Conservation (phyloP, 2,888 invertebrate genomes). For the Parascotia fuliginaria region DNA sequence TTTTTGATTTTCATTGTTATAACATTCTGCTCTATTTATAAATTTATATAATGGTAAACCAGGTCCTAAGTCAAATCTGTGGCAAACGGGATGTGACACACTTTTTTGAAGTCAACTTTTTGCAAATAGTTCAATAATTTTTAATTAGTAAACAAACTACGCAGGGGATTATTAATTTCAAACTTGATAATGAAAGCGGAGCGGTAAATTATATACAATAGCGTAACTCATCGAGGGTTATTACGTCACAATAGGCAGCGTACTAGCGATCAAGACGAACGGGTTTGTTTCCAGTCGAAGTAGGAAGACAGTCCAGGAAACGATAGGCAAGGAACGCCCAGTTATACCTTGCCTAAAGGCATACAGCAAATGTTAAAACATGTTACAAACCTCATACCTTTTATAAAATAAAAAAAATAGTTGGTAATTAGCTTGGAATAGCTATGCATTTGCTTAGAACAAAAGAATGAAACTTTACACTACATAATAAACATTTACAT, state of each 20-base stretch:
- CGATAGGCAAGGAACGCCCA: constrained; percentile 38
- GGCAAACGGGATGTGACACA: constrained; percentile 56
- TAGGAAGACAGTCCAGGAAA: constrained; percentile 64
- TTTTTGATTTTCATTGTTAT: constrained; percentile 6
- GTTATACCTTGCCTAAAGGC: constrained; percentile 34
- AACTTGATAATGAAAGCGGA: constrained; percentile 11
- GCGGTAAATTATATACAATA: constrained; percentile 11
- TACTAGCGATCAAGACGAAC: constrained; percentile 42
- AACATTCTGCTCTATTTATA: constrained; percentile 21
- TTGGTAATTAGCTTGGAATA: not conserved
- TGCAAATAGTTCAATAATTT: constrained; percentile 17
- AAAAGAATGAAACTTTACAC: too few relatives aligned
- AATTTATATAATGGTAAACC: constrained; percentile 39
- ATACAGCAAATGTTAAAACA: constrained; percentile 1
- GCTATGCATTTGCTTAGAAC: not conserved
- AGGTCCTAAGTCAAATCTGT: constrained; percentile 33
- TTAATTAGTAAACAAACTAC: not conserved
- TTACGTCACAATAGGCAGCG: constrained; percentile 66
- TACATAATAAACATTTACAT: not conserved
- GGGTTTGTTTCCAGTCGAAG: constrained; percentile 51
- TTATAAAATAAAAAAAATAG: not conserved
- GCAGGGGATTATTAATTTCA: not conserved
- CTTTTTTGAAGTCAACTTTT: constrained; percentile 79
- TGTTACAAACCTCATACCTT: not conserved
- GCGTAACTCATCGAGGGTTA: constrained; percentile 20